Evolutionary conservation across 2,797 vertebrate species (phyloP).

Genomic region (Hydrolagus colliei): DNA sequence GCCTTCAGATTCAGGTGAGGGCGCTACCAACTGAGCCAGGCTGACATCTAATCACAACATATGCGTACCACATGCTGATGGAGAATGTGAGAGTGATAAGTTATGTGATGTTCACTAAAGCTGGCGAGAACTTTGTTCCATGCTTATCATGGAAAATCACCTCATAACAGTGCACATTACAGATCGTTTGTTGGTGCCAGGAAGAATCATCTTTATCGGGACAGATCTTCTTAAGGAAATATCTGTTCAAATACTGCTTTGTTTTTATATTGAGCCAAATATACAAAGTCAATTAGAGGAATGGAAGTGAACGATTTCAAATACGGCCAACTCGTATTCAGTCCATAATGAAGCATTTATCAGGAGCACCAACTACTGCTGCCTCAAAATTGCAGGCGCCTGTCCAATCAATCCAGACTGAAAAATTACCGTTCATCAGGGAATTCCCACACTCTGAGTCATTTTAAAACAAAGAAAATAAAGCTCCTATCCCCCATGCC

Average conservation of each 20-base stretch:
- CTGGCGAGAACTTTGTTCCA: no score
- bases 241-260: neutral
- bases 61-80: no score
- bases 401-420: conserved; percentile 69
- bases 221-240: neutral
- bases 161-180: neutral
- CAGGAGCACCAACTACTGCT: conserved; percentile 37
- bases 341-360: conserved; percentile 8
- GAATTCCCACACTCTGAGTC: conserved; percentile 82
- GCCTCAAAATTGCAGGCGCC: conserved; percentile 58
- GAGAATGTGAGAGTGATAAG: no score
- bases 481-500: neutral
- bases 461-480: conserved; percentile 33
- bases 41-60: no score
- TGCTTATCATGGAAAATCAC: no score
- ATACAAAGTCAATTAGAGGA: conserved; percentile 1
- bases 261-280: conserved; percentile 14
- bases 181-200: conserved; percentile 27
- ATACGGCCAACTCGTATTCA: neutral
- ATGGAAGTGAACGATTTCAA: neutral
- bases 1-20: no score
- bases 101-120: no score
- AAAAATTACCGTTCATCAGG: conserved; percentile 81
- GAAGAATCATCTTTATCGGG: conserved; percentile 33
- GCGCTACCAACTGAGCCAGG: no score